These are phyloP conservation scores for Semotilus atromaculatus DNA, from an alignment of 2,797 vertebrate genomes.

Conservation along the genomic window DNA sequence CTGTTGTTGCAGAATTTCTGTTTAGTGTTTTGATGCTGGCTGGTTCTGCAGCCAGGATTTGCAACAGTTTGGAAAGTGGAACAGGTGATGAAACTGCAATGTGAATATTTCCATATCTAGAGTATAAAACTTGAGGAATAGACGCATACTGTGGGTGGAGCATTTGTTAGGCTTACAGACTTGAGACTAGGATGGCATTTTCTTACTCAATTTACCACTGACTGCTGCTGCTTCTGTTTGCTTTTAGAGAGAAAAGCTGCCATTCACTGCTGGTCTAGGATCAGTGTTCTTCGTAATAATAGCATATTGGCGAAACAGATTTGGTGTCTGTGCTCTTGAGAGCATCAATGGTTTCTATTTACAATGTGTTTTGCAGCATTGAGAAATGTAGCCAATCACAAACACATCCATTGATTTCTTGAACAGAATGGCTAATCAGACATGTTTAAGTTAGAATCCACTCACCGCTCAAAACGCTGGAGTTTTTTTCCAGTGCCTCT, in stretches of 20 bases:
- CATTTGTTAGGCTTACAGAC: neutral
- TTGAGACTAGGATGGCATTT: neutral
- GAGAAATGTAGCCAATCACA: neutral
- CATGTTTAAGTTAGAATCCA: neutral
- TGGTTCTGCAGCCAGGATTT: neutral
- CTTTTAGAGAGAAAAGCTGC: neutral
- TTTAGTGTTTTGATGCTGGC: neutral
- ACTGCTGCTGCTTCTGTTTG: no score
- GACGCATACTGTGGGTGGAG: neutral
- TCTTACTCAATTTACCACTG: neutral
- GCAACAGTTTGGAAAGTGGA: neutral
- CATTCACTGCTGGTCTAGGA: neutral
- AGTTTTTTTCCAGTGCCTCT: no score
- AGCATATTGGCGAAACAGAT: neutral
- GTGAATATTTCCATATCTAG: neutral
- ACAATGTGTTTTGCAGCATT: neutral
- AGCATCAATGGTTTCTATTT: neutral
- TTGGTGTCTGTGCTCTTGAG: neutral
- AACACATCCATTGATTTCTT: neutral
- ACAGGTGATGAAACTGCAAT: neutral
- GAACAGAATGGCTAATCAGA: neutral
- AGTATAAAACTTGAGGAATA: neutral
- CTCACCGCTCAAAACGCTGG: no score
- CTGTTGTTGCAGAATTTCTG: neutral
- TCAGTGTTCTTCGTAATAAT: neutral